phyloP scores from a whole-genome alignment of 2,888 invertebrate genomes.

The Agriotes lineatus region DNA sequence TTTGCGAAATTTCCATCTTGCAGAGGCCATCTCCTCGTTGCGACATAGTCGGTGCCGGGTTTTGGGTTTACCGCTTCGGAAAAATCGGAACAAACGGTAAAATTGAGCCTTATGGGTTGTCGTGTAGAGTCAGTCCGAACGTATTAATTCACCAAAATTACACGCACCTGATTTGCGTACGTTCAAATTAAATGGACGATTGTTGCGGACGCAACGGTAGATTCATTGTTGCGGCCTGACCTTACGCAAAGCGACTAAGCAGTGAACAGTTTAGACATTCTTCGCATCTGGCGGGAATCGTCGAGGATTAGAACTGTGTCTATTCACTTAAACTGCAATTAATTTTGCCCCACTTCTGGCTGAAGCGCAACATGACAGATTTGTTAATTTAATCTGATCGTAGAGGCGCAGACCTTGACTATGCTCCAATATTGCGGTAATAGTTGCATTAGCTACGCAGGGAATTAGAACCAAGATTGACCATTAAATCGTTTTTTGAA shows the following conservation, averaged over 20 bases:
- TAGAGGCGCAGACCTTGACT: neutral
- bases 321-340: neutral
- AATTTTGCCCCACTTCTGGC: neutral
- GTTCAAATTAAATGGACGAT: neutral
- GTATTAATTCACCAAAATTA: no score
- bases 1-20: no score
- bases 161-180: neutral
- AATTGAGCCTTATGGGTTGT: no score
- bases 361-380: slow-evolving; percentile 1
- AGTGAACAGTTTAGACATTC: neutral
- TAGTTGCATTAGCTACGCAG: no score
- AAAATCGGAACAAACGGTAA: no score
- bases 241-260: neutral
- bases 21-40: no score
- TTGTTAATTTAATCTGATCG: neutral
- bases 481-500: neutral
- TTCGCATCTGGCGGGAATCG: neutral
- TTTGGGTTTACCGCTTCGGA: no score
- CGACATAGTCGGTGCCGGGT: no score
- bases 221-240: neutral
- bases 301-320: neutral
- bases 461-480: no score
- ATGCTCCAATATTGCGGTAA: neutral
- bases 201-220: slow-evolving; percentile 4
- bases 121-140: no score